These are phyloP conservation scores for Aplysia californica DNA, from an alignment of 1,140 invertebrate species.

Conservation along the genomic window DNA sequence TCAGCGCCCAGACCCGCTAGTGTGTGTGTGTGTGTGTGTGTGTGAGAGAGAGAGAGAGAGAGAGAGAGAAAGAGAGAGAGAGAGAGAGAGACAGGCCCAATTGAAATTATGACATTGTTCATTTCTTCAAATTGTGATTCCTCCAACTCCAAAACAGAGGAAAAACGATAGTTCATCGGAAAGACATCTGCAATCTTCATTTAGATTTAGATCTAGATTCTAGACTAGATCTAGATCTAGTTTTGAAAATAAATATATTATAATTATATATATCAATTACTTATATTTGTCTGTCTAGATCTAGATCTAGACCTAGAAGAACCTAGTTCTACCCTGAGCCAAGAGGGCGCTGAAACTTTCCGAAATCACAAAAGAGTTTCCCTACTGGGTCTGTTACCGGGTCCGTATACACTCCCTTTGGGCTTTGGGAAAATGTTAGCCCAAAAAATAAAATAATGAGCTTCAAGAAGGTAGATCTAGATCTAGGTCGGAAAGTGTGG, in stretches of 20 bases:
- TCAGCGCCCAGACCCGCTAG: too few relatives aligned
- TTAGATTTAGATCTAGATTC: not conserved
- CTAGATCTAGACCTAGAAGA: too few relatives aligned
- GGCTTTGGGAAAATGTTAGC: not conserved
- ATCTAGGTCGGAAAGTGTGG: too few relatives aligned
- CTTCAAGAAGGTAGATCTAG: too few relatives aligned
- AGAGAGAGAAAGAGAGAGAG: slow-evolving; percentile 24
- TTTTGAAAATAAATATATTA: not conserved
- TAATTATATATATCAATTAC: too few relatives aligned
- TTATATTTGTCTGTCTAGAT: too few relatives aligned
- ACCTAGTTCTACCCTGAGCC: not conserved
- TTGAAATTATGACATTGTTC: not conserved
- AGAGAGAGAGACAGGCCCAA: not conserved
- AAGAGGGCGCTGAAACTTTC: not conserved
- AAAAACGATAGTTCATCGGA: slow-evolving; percentile 24
- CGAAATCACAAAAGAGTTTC: not conserved
- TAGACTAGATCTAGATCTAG: not conserved
- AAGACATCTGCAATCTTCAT: not conserved
- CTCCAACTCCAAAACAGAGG: not conserved
- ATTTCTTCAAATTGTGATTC: not conserved
- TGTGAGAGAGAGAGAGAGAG: slow-evolving; percentile 26
- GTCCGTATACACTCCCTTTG: not conserved
- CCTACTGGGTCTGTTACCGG: not conserved
- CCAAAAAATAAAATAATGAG: too few relatives aligned
- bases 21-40: too few relatives aligned